Percentiles rank a stretch among this genome's conserved stretches.
Conservation (phyloP, 2,113 vertebrate species). For the Chloropsis hardwickii region DNA sequence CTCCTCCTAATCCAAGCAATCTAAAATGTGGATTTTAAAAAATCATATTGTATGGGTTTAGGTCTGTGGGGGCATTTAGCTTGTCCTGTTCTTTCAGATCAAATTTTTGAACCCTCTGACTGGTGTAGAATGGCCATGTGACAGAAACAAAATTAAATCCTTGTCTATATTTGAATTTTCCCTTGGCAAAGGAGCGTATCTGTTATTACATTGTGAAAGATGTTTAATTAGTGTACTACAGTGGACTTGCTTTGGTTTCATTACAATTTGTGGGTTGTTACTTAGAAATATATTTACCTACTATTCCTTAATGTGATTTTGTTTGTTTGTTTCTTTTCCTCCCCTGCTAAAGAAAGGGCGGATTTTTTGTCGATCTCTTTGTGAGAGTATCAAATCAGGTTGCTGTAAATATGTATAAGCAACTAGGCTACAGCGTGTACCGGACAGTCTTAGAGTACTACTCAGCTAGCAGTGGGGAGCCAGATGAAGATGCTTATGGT, state of each 20-base stretch:
- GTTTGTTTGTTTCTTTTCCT: neutral
- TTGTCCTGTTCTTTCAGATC: neutral
- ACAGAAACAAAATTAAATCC: neutral
- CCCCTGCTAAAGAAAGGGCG: slow-evolving; percentile 82
- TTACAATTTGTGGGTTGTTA: neutral
- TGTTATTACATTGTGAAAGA: neutral
- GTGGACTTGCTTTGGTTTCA: neutral
- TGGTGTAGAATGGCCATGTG: neutral
- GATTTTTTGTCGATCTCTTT: slow-evolving; percentile 95
- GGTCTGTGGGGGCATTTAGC: neutral
- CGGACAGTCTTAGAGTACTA: slow-evolving; percentile 94
- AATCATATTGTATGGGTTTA: accelerated
- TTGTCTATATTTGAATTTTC: neutral
- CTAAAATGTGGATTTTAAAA: neutral
- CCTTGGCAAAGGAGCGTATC: neutral
- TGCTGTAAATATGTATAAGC: slow-evolving; percentile 96
- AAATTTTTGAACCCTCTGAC: neutral
- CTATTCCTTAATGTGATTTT: neutral
- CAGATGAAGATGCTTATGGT: slow-evolving; percentile 95
- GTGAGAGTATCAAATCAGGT: slow-evolving; percentile 97
- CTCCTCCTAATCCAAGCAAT: neutral
- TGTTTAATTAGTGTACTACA: neutral
- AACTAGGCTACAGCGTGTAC: slow-evolving; percentile 95
- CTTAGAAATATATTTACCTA: neutral
- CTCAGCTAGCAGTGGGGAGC: slow-evolving; percentile 93